A percentile compares a stretch with the other conserved stretches of the same genome.
phyloP scores from a whole-genome alignment of 2,888 invertebrate species.

The Opisthograptis luteolata region DNA sequence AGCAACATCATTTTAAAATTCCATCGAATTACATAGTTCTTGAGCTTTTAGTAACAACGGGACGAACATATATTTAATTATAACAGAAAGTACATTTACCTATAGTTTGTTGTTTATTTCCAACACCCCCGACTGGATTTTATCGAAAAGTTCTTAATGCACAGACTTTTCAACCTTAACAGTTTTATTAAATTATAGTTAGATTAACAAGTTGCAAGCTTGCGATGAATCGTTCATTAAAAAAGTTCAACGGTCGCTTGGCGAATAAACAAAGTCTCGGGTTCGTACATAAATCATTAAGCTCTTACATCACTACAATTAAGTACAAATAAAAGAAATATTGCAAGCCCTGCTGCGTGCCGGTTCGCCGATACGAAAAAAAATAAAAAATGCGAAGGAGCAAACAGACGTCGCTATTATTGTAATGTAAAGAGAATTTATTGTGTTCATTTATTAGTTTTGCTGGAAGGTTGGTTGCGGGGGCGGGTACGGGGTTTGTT shows the following conservation, averaged over 20 bases:
- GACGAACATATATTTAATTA: too few relatives aligned
- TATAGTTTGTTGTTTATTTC: too few relatives aligned
- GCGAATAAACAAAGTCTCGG: constrained; percentile 17
- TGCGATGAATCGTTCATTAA: constrained; percentile 15
- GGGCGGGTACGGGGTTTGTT: constrained; percentile 59
- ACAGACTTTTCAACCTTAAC: too few relatives aligned
- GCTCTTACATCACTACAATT: constrained; percentile 26
- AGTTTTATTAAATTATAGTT: too few relatives aligned
- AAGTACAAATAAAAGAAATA: constrained; percentile 26
- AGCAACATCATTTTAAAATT: too few relatives aligned
- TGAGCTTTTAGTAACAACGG: too few relatives aligned
- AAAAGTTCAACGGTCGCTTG: constrained; percentile 14
- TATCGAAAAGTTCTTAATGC: too few relatives aligned
- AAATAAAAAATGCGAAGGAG: constrained; percentile 47
- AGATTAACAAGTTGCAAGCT: constrained; percentile 5
- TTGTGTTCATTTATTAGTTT: constrained; percentile 77
- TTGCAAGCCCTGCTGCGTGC: constrained; percentile 28
- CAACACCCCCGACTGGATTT: too few relatives aligned
- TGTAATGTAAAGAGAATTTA: constrained; percentile 68
- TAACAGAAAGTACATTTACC: too few relatives aligned
- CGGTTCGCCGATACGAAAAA: constrained; percentile 36
- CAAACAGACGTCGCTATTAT: constrained; percentile 61
- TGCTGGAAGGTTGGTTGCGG: constrained; percentile 66
- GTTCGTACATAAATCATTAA: constrained; percentile 24
- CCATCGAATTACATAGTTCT: too few relatives aligned